Percentiles rank a stretch among this genome's conserved stretches.
phyloP scores from a whole-genome alignment of 2,797 vertebrate genomes.

The Ctenosaura bakeri region DNA sequence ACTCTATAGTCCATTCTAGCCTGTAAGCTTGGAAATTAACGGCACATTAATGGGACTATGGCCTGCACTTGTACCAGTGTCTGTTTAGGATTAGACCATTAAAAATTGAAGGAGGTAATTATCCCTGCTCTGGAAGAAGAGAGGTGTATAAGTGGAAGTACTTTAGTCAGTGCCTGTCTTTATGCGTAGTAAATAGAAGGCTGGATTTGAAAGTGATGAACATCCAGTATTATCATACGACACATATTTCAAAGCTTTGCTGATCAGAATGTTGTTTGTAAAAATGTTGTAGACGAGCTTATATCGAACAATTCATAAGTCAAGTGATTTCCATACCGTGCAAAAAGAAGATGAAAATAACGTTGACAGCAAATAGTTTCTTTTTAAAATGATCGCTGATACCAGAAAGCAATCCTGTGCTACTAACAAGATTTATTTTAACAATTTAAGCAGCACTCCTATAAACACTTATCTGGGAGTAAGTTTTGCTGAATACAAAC shows the following conservation, averaged over 20 bases:
- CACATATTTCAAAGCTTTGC: conserved; percentile 65
- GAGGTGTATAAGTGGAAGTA: conserved; percentile 70
- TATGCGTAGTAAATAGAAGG: conserved; percentile 74
- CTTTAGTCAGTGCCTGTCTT: conserved; percentile 72
- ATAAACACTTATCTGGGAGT: neutral
- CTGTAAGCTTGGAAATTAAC: conserved; percentile 76
- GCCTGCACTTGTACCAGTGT: conserved; percentile 64
- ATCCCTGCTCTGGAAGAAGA: conserved; percentile 73
- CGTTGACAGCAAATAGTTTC: conserved; percentile 52
- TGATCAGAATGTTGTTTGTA: conserved; percentile 71
- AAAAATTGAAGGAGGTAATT: conserved; percentile 77
- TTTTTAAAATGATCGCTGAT: conserved; percentile 45
- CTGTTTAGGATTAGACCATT: conserved; percentile 76
- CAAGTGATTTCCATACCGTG: conserved; percentile 23
- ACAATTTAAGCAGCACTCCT: conserved; percentile 11
- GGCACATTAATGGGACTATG: conserved; percentile 74
- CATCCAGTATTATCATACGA: conserved; percentile 54
- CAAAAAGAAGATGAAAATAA: conserved; percentile 44
- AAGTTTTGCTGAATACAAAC: neutral
- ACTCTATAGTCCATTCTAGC: conserved; percentile 75
- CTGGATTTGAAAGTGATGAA: conserved; percentile 64
- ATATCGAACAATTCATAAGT: conserved; percentile 59
- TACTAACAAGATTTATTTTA: conserved; percentile 31
- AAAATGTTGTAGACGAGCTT: conserved; percentile 73
- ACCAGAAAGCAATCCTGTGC: conserved; percentile 8